phyloP scores from a whole-genome alignment of 23 tunicate species.

The Trididemnum clinides region DNA sequence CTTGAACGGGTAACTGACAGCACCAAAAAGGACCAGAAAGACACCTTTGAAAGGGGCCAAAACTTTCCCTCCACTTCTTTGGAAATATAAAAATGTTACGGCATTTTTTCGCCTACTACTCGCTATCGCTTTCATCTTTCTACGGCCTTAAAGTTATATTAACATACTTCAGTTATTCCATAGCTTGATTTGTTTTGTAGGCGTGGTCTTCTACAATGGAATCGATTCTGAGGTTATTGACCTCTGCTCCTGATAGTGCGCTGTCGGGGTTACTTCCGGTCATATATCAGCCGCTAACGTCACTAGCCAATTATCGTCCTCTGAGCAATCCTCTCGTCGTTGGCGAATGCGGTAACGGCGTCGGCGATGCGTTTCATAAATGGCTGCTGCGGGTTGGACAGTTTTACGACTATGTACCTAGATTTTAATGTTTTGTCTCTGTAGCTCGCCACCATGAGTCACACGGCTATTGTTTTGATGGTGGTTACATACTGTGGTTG shows the following conservation, averaged over 20 bases:
- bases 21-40: too few species aligned
- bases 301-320: slow-evolving; percentile 13
- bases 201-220: background rate
- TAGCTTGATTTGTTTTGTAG: background rate
- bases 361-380: slow-evolving; percentile 31
- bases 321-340: background rate
- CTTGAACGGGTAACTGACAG: too few species aligned
- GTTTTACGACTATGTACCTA: background rate
- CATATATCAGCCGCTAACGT: slow-evolving; percentile 26
- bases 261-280: slow-evolving; percentile 22
- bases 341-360: background rate
- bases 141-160: too few species aligned
- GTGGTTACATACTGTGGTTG: too few species aligned
- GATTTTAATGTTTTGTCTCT: too few species aligned
- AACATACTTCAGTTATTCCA: too few species aligned
- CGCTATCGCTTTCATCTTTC: too few species aligned
- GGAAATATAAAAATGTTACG: too few species aligned
- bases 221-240: slow-evolving; percentile 6
- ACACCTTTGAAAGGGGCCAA: too few species aligned
- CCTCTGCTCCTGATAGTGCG: slow-evolving; percentile 24
- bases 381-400: slow-evolving; percentile 24
- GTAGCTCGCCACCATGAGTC: too few species aligned
- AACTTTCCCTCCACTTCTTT: too few species aligned
- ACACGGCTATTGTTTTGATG: too few species aligned
- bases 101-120: background rate